Conservation (phyloP, 2,113 vertebrate species). For the Esox niger region DNA sequence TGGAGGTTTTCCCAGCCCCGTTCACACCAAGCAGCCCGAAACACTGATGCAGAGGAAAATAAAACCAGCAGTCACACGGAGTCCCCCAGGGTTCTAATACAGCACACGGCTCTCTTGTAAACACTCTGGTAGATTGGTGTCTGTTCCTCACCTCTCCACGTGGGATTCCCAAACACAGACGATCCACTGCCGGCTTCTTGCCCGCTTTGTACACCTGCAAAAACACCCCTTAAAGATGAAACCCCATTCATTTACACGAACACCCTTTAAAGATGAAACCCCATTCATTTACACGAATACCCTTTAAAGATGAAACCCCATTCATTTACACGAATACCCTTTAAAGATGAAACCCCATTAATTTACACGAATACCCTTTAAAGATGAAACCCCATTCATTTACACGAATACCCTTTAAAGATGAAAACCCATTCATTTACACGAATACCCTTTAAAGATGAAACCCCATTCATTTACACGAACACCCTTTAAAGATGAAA, state of each 20-base stretch:
- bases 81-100: no score
- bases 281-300: not conserved
- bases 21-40: conserved; percentile 90
- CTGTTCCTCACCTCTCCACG: conserved; percentile 68
- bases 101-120: no score
- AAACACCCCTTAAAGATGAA: not conserved
- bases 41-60: conserved; percentile 68
- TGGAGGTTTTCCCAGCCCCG: conserved; percentile 89
- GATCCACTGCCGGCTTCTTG: conserved; percentile 72
- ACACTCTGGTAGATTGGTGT: no score
- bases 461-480: no score
- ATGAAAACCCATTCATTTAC: no score
- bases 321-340: not conserved
- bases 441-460: no score
- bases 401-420: not conserved
- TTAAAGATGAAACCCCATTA: not conserved
- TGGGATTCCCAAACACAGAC: conserved; percentile 76
- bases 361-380: not conserved
- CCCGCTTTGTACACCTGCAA: conserved; percentile 70
- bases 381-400: no score
- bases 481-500: no score
- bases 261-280: not conserved
- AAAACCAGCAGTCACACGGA: not conserved
- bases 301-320: not conserved
- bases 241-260: conserved; percentile 1